Evolutionary conservation across 2,888 invertebrate genomes (phyloP).

Genomic region (Hyalella azteca): DNA sequence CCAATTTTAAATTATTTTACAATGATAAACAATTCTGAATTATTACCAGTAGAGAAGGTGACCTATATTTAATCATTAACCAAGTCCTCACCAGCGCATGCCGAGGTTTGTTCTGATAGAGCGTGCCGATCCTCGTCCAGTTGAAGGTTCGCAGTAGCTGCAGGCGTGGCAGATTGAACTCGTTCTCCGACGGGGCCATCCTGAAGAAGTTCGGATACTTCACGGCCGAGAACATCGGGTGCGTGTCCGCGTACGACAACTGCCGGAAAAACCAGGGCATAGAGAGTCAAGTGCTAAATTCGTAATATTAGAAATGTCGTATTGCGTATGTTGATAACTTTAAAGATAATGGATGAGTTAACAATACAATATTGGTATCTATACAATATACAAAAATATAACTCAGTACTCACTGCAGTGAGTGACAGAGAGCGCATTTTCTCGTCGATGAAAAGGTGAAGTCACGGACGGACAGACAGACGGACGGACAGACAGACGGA

Average conservation of each 20-base stretch:
- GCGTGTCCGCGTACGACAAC: conserved; percentile 96
- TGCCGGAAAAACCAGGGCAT: conserved; percentile 62
- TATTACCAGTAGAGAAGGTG: not conserved
- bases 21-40: not conserved
- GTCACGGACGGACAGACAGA: too few species aligned
- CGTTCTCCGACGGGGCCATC: conserved; percentile 94
- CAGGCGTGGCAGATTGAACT: conserved; percentile 90
- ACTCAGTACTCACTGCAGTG: too few species aligned
- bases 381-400: too few species aligned
- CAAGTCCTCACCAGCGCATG: conserved; percentile 78
- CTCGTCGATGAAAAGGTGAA: too few species aligned
- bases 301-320: too few species aligned
- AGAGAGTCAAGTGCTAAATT: too few species aligned
- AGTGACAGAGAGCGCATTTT: too few species aligned
- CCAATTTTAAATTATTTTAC: not conserved
- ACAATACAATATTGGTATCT: too few species aligned
- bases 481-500: too few species aligned
- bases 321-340: too few species aligned
- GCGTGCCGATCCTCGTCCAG: conserved; percentile 96
- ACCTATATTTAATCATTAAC: not conserved
- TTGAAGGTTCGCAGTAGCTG: conserved; percentile 88
- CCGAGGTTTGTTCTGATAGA: conserved; percentile 94
- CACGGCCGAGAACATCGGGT: conserved; percentile 93
- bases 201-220: conserved; percentile 96
- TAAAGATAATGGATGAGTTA: too few species aligned